Evolutionary conservation across 92 coral and sea anemone species (phyloP).

Genomic region (Anthopleura xanthogrammica): DNA sequence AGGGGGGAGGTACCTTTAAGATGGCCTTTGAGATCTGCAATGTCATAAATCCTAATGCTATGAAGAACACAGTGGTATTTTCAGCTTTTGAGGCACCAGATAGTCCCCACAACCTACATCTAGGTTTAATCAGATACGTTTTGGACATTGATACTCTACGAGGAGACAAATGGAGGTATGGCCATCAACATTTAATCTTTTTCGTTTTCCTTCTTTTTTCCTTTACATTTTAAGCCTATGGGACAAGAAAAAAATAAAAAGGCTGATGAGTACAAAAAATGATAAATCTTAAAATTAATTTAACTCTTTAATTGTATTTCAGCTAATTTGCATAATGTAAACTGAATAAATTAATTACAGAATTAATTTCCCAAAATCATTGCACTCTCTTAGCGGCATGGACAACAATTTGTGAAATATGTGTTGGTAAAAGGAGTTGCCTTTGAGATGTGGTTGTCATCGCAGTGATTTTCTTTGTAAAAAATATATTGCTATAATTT

Average conservation of each 20-base stretch:
- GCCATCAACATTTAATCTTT: too few relatives aligned
- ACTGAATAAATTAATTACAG: too few relatives aligned
- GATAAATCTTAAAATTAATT: too few relatives aligned
- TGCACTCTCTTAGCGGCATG: too few relatives aligned
- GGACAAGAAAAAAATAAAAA: not conserved
- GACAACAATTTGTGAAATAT: too few relatives aligned
- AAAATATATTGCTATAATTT: too few relatives aligned
- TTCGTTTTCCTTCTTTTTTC: not conserved
- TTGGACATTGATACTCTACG: not conserved
- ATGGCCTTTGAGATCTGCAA: slow-evolving; percentile 4
- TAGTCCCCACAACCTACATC: slow-evolving; percentile 16
- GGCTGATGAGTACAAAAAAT: not conserved
- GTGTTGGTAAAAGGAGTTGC: too few relatives aligned
- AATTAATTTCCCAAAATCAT: too few relatives aligned
- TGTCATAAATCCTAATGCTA: not conserved
- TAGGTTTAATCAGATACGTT: slow-evolving; percentile 11
- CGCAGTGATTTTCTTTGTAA: too few relatives aligned
- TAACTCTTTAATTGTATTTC: too few relatives aligned
- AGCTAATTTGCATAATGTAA: too few relatives aligned
- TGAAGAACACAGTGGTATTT: slow-evolving; percentile 13
- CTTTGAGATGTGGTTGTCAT: too few relatives aligned
- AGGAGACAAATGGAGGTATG: slow-evolving; percentile 13
- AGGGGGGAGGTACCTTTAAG: slow-evolving; percentile 18
- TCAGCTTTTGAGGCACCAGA: slow-evolving; percentile 30
- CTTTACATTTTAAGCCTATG: not conserved